Conservation (phyloP, 1,140 invertebrate species). For the Drosophila busckii region DNA sequence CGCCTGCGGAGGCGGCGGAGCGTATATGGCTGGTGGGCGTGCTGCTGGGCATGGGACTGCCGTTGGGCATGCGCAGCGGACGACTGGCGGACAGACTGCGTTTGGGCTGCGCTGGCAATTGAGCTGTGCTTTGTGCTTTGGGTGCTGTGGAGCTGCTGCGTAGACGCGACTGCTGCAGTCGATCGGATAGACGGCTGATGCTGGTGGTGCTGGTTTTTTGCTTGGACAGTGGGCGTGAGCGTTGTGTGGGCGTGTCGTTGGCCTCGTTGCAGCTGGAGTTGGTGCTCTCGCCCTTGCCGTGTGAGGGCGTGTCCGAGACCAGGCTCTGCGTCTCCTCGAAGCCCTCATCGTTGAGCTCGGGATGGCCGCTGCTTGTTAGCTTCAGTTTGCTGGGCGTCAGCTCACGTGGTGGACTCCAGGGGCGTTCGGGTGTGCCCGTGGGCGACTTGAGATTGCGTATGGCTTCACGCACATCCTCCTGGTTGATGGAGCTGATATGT, state of each 20-base stretch:
- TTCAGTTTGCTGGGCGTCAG: conserved; percentile 51
- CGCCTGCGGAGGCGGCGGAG: conserved; percentile 43
- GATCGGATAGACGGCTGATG: conserved; percentile 60
- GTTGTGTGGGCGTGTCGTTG: conserved; percentile 46
- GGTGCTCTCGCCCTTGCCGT: conserved; percentile 82
- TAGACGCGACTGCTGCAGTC: conserved; percentile 55
- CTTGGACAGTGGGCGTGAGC: conserved; percentile 44
- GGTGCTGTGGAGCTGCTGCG: conserved; percentile 26
- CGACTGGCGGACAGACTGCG: conserved; percentile 54
- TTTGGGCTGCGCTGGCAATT: conserved; percentile 26
- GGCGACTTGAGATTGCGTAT: conserved; percentile 82
- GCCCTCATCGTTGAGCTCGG: conserved; percentile 90
- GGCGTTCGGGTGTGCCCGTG: conserved; percentile 80
- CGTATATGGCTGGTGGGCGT: conserved; percentile 17
- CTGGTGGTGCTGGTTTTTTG: conserved; percentile 55
- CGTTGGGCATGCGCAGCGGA: conserved; percentile 64
- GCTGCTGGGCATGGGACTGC: conserved; percentile 39
- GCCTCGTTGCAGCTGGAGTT: conserved; percentile 83
- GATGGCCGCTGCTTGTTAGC: conserved; percentile 79
- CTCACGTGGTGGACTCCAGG: conserved; percentile 79
- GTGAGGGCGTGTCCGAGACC: conserved; percentile 90
- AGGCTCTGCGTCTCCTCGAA: conserved; percentile 93
- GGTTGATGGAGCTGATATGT: conserved; percentile 82
- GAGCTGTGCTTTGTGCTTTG: conserved; percentile 58
- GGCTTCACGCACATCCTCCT: conserved; percentile 83